Base-by-base conservation (phyloP, 2,888 invertebrate species). In the Autographa gamma region DNA sequence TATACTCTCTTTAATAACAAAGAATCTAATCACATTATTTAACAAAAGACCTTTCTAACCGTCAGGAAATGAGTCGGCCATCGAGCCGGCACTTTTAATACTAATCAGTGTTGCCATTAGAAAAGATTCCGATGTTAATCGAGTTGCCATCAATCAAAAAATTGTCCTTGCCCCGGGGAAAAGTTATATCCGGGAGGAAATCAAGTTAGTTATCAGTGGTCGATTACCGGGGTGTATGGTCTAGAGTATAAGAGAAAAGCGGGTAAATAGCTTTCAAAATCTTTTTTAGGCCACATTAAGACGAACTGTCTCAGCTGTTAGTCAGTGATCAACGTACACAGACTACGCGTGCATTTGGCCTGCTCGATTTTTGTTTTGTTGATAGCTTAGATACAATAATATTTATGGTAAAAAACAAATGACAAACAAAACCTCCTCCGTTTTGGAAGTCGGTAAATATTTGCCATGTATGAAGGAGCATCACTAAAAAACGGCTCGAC, bases 131-230 rank as follows among this genome's bases (percentile, higher is more conserved):
- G 83, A 86, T 86, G 84, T 82, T 86, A 89, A 89, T 82, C 84
- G 63, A 81, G 83, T 81, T 69, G 82, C 79, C 83, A 91, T 91
- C 89, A 85, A 90, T 89, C 90, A 91, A 85, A 81, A 82, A 77
- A 82, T 77, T 76, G 86, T 84, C 84, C 79, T 81, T 81, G 82
- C 69, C 77, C 76, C 79, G 72, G 63, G 78, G 80, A 86, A 86
- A 90, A 87, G 88, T 87, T 85, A 90, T 90, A 89, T 90, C 91
- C 91, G 86, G 71, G 73, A 76, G 91, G 90, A 90, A 87, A 91
- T 90, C 84, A 87, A 87, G 80, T 86, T 82, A 86, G 79, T 73
- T 82, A 83, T 83, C 80, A 69, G 72, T 71, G 66, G 61, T 73
- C 83, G 82, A 83, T 83, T 82, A 78, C 69, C 54, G 61, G 56